These are phyloP conservation scores for Montipora capricornis DNA, from an alignment of 64 coral and sea anemone genomes.

Conservation along the genomic window DNA sequence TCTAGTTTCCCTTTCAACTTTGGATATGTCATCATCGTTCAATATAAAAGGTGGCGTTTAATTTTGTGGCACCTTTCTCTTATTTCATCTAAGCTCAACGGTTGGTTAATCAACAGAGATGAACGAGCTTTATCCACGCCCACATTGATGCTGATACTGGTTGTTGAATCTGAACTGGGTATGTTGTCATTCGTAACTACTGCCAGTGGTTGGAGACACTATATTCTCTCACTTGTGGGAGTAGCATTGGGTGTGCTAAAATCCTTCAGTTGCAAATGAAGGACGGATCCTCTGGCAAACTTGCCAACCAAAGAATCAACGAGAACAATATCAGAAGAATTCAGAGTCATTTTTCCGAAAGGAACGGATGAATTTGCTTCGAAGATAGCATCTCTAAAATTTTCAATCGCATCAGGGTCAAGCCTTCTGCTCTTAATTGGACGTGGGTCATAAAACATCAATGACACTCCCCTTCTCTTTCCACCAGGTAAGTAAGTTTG, in stretches of 20 bases:
- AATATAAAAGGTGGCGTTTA: slow-evolving; percentile 53
- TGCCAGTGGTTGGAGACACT: background rate
- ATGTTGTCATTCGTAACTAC: background rate
- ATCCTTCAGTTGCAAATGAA: slow-evolving; percentile 76
- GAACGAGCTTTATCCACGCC: background rate
- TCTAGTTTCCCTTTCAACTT: slow-evolving; percentile 79
- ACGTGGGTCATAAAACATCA: slow-evolving; percentile 70
- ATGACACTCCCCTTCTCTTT: slow-evolving; percentile 65
- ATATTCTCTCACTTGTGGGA: no score
- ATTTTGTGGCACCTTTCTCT: slow-evolving; percentile 61
- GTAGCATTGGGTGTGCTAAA: slow-evolving; percentile 26
- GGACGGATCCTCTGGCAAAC: slow-evolving; percentile 73
- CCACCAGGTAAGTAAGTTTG: slow-evolving; percentile 58
- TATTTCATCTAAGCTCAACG: slow-evolving; percentile 75
- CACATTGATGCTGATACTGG: background rate
- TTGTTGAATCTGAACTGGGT: background rate
- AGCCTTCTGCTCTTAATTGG: slow-evolving; percentile 63
- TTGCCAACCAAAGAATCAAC: slow-evolving; percentile 70
- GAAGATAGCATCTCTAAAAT: slow-evolving; percentile 56
- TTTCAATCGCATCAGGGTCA: slow-evolving; percentile 38
- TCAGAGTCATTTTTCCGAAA: slow-evolving; percentile 74
- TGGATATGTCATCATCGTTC: slow-evolving; percentile 34
- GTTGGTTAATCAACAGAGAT: slow-evolving; percentile 23
- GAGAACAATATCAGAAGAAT: slow-evolving; percentile 6
- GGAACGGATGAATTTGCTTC: slow-evolving; percentile 62